Conservation (phyloP, 2,113 vertebrate species). For the Uria lomvia region DNA sequence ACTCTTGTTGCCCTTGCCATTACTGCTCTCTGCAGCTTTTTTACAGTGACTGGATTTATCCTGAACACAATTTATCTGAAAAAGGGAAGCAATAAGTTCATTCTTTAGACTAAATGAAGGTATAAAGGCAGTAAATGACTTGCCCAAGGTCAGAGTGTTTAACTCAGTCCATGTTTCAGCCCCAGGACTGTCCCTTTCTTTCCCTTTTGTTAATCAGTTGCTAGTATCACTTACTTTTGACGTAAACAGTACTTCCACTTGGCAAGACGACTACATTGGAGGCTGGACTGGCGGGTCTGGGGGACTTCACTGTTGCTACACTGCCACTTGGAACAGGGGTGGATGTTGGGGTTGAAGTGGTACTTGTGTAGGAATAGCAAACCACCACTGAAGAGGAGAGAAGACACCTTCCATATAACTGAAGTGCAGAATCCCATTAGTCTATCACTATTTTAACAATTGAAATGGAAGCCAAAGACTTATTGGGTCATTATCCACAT, state of each 20-base stretch:
- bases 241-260: constrained; percentile 95
- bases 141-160: not conserved
- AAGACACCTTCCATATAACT: constrained; percentile 65
- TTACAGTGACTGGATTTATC: not conserved
- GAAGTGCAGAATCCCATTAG: constrained; percentile 40
- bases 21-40: not conserved
- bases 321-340: constrained; percentile 84
- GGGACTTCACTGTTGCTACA: constrained; percentile 87
- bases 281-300: constrained; percentile 92
- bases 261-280: constrained; percentile 96
- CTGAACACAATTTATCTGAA: not conserved
- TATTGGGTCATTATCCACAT: not conserved
- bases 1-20: not conserved
- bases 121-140: not conserved
- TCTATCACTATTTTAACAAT: constrained; percentile 48
- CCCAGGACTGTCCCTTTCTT: not conserved
- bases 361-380: constrained; percentile 98
- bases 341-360: constrained; percentile 89
- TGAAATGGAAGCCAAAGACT: constrained; percentile 38
- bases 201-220: constrained; percentile 3
- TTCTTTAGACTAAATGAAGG: not conserved
- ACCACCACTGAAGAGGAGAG: constrained; percentile 87
- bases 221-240: constrained; percentile 89
- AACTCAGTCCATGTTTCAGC: not conserved
- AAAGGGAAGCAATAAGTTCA: not conserved